Conservation (phyloP, 1,140 invertebrate genomes). For the Zaprionus inermis region DNA sequence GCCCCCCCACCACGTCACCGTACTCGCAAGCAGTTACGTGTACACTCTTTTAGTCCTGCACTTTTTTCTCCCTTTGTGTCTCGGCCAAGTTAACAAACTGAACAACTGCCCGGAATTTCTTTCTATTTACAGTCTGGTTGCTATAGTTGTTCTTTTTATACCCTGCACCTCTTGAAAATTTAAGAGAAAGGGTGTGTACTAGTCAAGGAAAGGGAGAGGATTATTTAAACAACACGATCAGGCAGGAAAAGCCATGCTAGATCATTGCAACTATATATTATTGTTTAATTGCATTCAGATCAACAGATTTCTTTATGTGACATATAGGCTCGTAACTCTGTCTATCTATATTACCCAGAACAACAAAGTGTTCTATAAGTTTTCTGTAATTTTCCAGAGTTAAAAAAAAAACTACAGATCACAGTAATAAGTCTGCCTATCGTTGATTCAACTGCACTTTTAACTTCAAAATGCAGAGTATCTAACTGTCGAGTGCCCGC, state of each 20-base stretch:
- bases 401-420: too few species aligned
- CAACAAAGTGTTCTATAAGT: too few species aligned
- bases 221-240: too few species aligned
- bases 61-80: conserved; percentile 30
- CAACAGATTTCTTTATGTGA: too few species aligned
- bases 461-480: not conserved
- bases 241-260: too few species aligned
- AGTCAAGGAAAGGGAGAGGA: not conserved
- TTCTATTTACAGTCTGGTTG: conserved; percentile 42
- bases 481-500: not conserved
- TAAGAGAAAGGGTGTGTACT: not conserved
- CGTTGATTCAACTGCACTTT: too few species aligned
- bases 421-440: too few species aligned
- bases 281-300: too few species aligned
- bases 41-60: conserved; percentile 1
- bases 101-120: conserved; percentile 41
- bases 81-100: conserved; percentile 35
- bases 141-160: not conserved
- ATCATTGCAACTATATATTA: too few species aligned
- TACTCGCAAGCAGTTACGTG: not conserved
- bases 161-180: not conserved
- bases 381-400: too few species aligned
- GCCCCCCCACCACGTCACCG: not conserved
- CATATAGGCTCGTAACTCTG: too few species aligned
- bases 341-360: too few species aligned